Evolutionary conservation across 1,140 invertebrate genomes (phyloP).

Genomic region (Asbolus verrucosus): DNA sequence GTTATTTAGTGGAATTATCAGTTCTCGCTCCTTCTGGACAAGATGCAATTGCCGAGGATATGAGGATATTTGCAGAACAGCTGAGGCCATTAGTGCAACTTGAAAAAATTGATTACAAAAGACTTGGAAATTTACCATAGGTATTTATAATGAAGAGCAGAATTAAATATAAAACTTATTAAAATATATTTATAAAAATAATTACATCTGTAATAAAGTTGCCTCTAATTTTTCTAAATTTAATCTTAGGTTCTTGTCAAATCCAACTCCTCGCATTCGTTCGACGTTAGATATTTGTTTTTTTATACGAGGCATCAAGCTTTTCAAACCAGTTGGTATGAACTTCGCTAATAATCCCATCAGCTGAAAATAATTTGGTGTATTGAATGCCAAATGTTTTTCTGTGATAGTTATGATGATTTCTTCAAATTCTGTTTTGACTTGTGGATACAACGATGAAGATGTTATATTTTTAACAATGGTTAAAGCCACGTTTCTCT

Average conservation of each 20-base stretch:
- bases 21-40: constrained; percentile 92
- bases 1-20: constrained; percentile 94
- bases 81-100: constrained; percentile 90
- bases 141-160: not conserved
- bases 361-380: constrained; percentile 61
- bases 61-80: constrained; percentile 95
- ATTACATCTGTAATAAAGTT: constrained; percentile 23
- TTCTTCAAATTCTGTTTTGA: constrained; percentile 50
- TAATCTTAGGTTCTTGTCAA: constrained; percentile 60
- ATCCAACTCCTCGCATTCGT: constrained; percentile 60
- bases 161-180: constrained; percentile 4
- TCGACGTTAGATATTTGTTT: constrained; percentile 57
- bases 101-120: constrained; percentile 91
- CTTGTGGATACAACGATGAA: constrained; percentile 49
- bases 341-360: constrained; percentile 56
- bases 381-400: constrained; percentile 61
- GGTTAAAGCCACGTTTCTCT: constrained; percentile 54
- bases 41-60: constrained; percentile 95
- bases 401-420: constrained; percentile 52
- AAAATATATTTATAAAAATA: constrained; percentile 11
- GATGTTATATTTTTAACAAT: constrained; percentile 53
- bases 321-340: constrained; percentile 53
- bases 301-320: constrained; percentile 53
- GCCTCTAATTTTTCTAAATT: constrained; percentile 57
- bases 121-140: constrained; percentile 73